Conservation (phyloP, 2,888 invertebrate species). For the Nomada fabriciana region DNA sequence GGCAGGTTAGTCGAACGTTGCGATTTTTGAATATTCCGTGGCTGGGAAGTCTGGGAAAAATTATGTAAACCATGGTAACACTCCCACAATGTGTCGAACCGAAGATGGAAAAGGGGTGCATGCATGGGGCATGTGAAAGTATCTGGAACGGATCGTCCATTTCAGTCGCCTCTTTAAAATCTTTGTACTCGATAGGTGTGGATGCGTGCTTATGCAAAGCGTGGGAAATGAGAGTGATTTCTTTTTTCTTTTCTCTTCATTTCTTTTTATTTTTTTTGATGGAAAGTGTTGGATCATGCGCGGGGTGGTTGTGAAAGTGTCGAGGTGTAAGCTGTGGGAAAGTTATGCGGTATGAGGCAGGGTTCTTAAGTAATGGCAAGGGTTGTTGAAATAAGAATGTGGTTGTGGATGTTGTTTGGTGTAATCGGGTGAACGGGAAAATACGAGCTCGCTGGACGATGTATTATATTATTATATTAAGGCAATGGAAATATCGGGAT, state of each 20-base stretch:
- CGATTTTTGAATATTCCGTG: conserved; percentile 74
- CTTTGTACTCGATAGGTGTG: background rate
- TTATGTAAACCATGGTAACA: conserved; percentile 76
- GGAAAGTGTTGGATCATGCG: background rate
- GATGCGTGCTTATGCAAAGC: conserved; percentile 12
- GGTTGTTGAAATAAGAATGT: too few species aligned
- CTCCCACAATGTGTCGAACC: conserved; percentile 61
- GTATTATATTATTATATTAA: too few species aligned
- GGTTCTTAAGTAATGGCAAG: too few species aligned
- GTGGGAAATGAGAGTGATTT: conserved; percentile 40
- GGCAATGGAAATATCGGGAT: too few species aligned
- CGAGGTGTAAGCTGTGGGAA: too few species aligned
- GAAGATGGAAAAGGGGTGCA: conserved; percentile 48
- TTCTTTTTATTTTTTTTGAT: background rate
- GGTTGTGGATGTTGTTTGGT: too few species aligned
- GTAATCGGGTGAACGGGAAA: too few species aligned
- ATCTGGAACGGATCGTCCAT: conserved; percentile 24
- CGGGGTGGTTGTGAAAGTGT: background rate
- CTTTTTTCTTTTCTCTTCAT: too few species aligned
- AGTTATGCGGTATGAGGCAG: too few species aligned
- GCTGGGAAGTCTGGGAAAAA: conserved; percentile 68
- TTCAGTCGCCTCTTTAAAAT: conserved; percentile 35
- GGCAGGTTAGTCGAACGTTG: conserved; percentile 76
- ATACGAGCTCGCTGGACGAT: too few species aligned
- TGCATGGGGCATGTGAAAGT: conserved; percentile 29